Evolutionary conservation across 2,113 vertebrate genomes (phyloP).

Genomic region (Sciurus niger): DNA sequence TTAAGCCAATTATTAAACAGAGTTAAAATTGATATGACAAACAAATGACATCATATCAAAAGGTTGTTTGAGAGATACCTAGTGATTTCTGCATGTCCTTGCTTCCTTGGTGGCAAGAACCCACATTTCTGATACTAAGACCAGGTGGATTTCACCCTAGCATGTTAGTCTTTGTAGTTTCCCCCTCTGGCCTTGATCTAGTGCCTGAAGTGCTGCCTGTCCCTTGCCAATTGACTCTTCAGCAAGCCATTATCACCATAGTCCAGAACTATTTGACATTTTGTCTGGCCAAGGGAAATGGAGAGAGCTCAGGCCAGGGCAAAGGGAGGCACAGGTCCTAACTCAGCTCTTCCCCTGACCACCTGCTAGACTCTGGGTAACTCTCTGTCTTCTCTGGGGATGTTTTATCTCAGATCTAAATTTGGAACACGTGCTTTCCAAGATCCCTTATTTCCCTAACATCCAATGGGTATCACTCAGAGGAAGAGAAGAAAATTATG

Average conservation of each 20-base stretch:
- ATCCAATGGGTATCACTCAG: neutral
- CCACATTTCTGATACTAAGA: neutral
- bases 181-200: neutral
- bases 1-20: neutral
- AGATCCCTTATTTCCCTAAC: neutral
- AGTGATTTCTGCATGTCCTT: neutral
- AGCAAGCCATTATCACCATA: neutral
- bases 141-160: neutral
- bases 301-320: neutral
- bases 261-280: neutral
- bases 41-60: neutral
- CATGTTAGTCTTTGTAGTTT: neutral
- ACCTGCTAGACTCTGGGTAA: neutral
- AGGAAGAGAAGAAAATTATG: neutral
- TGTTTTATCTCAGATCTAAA: slow-evolving; percentile 16
- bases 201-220: neutral
- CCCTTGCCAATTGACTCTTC: neutral
- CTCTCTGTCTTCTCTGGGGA: neutral
- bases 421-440: neutral
- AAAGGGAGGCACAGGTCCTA: neutral
- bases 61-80: neutral
- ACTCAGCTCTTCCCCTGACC: neutral
- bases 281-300: neutral
- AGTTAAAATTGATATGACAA: neutral
- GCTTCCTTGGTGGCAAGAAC: neutral